A percentile compares a stretch with the other conserved stretches of the same genome.
Evolutionary conservation across 2,113 vertebrate species (phyloP).

Genomic region (Thomomys bottae): DNA sequence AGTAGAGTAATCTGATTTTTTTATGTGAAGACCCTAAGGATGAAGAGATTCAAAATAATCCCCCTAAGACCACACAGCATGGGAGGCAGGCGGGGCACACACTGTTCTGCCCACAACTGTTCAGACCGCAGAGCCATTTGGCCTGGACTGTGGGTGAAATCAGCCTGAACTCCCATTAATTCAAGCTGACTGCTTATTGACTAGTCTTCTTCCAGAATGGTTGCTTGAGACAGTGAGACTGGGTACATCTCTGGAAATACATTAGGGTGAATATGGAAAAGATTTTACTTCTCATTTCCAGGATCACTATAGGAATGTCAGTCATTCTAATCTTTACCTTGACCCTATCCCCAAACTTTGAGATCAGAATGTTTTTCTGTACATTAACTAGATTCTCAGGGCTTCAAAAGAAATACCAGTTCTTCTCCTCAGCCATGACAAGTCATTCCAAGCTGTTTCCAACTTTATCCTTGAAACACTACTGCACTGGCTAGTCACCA

Average conservation of each 20-base stretch:
- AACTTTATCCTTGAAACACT: background rate
- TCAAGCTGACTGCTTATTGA: constrained; percentile 6
- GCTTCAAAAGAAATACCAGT: background rate
- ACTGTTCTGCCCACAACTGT: background rate
- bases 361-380: background rate
- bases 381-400: background rate
- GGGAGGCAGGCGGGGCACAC: background rate
- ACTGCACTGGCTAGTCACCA: no score
- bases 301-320: background rate
- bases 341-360: background rate
- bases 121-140: constrained; percentile 3
- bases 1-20: background rate
- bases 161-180: background rate
- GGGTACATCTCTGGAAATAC: constrained; percentile 34
- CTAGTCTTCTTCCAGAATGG: background rate
- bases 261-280: constrained; percentile 28
- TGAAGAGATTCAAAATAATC: background rate
- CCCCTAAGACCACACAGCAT: background rate
- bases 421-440: background rate
- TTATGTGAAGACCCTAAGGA: background rate
- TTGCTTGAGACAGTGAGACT: constrained; percentile 22
- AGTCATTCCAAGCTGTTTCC: background rate
- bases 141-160: background rate
- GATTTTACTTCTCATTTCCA: constrained; percentile 50
- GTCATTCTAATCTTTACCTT: background rate